Evolutionary conservation across 1,140 invertebrate species (phyloP), one percentile per base, ranked within the genome.

Genomic region (Zelostemma sp.): DNA sequence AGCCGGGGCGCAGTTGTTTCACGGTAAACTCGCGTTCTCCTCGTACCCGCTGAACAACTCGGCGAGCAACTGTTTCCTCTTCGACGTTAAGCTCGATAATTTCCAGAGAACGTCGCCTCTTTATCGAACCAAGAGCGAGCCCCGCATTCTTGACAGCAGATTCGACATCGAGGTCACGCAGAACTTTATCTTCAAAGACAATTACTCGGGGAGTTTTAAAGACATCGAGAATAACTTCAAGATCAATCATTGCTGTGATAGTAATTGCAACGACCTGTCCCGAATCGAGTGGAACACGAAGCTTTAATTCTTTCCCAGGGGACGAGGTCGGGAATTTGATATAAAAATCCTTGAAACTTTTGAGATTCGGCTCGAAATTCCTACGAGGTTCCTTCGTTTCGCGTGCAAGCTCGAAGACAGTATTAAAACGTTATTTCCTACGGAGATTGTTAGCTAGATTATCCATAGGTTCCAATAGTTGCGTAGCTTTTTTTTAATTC

Each of bases 51-150:
- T 76, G 18, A 74, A 56, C 47, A 60, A 73, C 11, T 73, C 74
- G 1, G 74, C 73, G 33, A 79, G 71, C 55, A 76, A 75, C 67
- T 77, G 72, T 16, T 76, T 75, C 40, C 47, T 74, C 1, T 75
- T 73, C 25, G 75, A 75, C 12, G 56, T 70, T 14, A 77, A 71
- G 33, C 49, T 74, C 18, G 49, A 51, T 19, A 64, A 72, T 43
- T 62, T 41, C 19, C 64, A 35, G 4, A 58, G 56, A 15, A 28
- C 60, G n/a, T 68, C 73, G 54, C 68, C 76, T 6, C 48, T 84
- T 17, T 81, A 78, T 63, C 78, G 82, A 43, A 80, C 78, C n/a
- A 77, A 79, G 63, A 84, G 80, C 45, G 80, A 84, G 31, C 78
- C 81, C 14, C 73, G 80, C 33, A 71, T 81, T 66, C 43, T 75